These are phyloP conservation scores for Caenorhabditis elegans DNA, from an alignment of 1,140 invertebrate species.

Conservation along the genomic window DNA sequence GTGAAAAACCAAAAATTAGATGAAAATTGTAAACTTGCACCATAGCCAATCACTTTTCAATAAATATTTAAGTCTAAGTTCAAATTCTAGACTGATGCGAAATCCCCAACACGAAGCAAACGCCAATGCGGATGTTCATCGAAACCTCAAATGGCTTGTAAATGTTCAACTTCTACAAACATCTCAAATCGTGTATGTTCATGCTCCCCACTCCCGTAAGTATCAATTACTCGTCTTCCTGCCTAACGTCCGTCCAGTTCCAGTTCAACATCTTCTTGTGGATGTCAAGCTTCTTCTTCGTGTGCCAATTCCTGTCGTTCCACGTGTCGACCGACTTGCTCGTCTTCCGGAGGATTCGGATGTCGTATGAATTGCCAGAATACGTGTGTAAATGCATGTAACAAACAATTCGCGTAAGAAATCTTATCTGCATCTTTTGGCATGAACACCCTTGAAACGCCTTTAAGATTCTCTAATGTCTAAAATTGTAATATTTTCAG, in stretches of 20 bases:
- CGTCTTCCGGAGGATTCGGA: slow-evolving; percentile 12
- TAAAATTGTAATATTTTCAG: background rate
- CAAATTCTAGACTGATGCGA: background rate
- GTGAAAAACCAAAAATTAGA: no score
- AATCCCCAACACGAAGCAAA: slow-evolving; percentile 18
- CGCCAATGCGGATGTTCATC: slow-evolving; percentile 37
- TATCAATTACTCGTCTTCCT: background rate
- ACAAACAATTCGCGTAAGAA: slow-evolving; percentile 11
- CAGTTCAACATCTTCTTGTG: background rate
- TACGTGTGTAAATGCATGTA: slow-evolving; percentile 15
- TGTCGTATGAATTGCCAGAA: slow-evolving; percentile 26
- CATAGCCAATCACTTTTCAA: no score
- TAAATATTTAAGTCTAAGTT: no score
- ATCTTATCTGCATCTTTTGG: background rate
- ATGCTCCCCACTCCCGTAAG: background rate
- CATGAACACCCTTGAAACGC: background rate
- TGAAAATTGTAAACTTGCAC: no score
- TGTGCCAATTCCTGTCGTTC: slow-evolving; percentile 27
- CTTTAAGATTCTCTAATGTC: background rate
- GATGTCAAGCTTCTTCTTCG: slow-evolving; percentile 29
- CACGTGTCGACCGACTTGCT: background rate
- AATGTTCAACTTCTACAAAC: background rate
- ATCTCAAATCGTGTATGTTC: background rate
- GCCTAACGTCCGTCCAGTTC: background rate
- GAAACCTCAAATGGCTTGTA: slow-evolving; percentile 9